phyloP scores from a whole-genome alignment of 2,797 vertebrate genomes.

The Loriculus beryllinus region DNA sequence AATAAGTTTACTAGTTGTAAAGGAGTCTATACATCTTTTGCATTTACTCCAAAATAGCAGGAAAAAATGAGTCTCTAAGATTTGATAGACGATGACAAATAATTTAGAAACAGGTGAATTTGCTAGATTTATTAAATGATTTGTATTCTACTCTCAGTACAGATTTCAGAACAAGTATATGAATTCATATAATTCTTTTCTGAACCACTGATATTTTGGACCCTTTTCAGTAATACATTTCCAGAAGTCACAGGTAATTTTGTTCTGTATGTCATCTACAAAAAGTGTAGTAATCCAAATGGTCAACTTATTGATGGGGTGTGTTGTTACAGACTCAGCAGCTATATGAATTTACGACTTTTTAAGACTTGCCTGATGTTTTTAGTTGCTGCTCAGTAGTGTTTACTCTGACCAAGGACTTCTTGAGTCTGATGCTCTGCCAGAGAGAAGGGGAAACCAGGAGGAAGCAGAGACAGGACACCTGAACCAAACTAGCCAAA shows the following conservation, averaged over 20 bases:
- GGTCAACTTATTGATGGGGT: neutral
- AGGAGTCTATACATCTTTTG: neutral
- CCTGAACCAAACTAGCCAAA: neutral
- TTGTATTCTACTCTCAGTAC: neutral
- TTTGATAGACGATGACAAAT: neutral
- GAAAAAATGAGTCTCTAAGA: neutral
- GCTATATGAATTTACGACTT: neutral
- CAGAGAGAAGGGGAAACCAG: too few species aligned
- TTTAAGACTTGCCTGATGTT: neutral
- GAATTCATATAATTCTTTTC: neutral
- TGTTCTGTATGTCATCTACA: neutral
- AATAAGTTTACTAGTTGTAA: neutral
- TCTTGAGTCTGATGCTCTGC: too few species aligned
- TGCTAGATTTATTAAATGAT: neutral
- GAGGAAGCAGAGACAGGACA: neutral
- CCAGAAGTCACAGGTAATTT: neutral
- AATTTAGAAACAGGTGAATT: neutral
- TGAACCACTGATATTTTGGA: neutral
- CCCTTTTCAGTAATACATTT: neutral
- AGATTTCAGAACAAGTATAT: neutral
- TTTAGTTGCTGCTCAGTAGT: too few species aligned
- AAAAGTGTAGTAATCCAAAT: neutral
- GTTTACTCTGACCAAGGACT: too few species aligned
- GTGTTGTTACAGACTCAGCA: neutral
- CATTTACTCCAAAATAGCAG: neutral